Conservation (phyloP, 2,888 invertebrate species). For the Drosophila tripunctata region DNA sequence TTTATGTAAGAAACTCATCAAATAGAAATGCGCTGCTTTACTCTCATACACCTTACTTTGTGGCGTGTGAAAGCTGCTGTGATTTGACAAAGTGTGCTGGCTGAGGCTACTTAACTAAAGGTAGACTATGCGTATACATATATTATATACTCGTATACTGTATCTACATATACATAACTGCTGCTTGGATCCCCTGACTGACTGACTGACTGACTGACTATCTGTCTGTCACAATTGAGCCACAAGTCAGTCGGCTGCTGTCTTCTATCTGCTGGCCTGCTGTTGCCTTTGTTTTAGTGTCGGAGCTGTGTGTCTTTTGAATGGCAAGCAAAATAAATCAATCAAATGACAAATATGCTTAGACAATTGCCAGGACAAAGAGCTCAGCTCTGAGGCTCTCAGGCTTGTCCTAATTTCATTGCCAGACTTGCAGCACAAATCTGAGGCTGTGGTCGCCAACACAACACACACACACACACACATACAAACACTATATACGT, state of each 20-base stretch:
- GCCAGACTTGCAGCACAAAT: conserved; percentile 36
- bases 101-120: conserved; percentile 14
- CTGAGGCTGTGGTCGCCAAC: conserved; percentile 34
- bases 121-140: conserved; percentile 7
- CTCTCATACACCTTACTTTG: too few relatives aligned
- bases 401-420: conserved; percentile 70
- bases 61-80: conserved; percentile 31
- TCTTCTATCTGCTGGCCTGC: too few relatives aligned
- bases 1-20: too few relatives aligned
- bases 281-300: conserved; percentile 8
- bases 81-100: conserved; percentile 59
- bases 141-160: background rate
- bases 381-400: conserved; percentile 8
- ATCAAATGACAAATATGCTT: conserved; percentile 81
- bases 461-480: conserved; percentile 6
- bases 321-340: conserved; percentile 75
- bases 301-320: conserved; percentile 39
- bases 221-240: conserved; percentile 61
- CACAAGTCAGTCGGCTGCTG: conserved; percentile 42
- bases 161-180: conserved; percentile 12
- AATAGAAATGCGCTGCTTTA: too few relatives aligned
- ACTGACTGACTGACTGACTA: too few relatives aligned
- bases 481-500: background rate
- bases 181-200: background rate
- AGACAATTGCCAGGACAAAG: conserved; percentile 73